phyloP scores from a whole-genome alignment of 2,113 vertebrate species.

The Psilopsiagon aurifrons region DNA sequence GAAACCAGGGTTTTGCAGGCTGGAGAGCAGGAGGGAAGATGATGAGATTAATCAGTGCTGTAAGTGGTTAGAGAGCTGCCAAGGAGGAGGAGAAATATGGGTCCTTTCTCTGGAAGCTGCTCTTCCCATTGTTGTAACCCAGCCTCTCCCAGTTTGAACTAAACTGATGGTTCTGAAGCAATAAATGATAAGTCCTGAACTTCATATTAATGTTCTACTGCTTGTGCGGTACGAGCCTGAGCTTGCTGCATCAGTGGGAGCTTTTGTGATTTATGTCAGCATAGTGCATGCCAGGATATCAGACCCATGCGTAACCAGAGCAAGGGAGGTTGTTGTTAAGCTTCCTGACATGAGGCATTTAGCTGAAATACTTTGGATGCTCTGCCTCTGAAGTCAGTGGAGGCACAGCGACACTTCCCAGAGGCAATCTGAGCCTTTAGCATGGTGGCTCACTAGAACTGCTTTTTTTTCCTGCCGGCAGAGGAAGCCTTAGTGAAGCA shows the following conservation, averaged over 20 bases:
- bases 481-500: neutral
- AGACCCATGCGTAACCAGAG: neutral
- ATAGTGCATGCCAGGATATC: neutral
- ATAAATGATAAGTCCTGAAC: neutral
- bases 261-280: neutral
- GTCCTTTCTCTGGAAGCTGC: neutral
- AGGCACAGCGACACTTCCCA: neutral
- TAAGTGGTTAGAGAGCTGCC: neutral
- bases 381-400: neutral
- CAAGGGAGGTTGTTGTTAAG: neutral
- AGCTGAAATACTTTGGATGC: neutral
- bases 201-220: neutral
- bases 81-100: neutral
- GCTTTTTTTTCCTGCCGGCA: neutral
- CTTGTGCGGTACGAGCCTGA: rapidly evolving
- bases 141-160: neutral
- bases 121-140: neutral
- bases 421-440: neutral
- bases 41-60: neutral
- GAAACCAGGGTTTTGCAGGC: neutral
- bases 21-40: neutral
- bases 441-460: neutral
- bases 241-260: neutral
- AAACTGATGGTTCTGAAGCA: neutral
- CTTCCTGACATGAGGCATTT: neutral